These are phyloP conservation scores for Nesidiocoris tenuis DNA, from an alignment of 2,888 invertebrate species.

Conservation along the genomic window DNA sequence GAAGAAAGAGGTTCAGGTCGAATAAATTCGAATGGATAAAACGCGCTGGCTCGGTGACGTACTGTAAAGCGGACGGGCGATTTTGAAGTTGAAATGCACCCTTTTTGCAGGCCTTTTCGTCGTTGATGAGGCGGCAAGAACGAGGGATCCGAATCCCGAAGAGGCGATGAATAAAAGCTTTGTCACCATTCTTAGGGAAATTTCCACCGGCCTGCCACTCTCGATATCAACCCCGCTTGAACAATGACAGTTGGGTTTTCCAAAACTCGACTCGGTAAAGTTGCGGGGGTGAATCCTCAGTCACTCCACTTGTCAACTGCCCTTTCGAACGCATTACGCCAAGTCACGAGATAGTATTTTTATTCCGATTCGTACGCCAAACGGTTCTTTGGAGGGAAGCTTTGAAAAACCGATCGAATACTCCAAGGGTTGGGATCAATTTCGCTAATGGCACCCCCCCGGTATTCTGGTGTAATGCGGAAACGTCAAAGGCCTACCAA, in stretches of 20 bases:
- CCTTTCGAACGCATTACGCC: neutral
- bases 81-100: neutral
- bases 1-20: too few species aligned
- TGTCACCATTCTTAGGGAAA: neutral
- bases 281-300: neutral
- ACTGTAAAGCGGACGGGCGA: neutral
- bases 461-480: too few species aligned
- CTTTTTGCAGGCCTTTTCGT: neutral
- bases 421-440: too few species aligned
- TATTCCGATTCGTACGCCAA: too few species aligned
- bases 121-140: neutral
- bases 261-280: neutral
- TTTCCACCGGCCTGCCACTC: neutral
- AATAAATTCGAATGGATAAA: neutral
- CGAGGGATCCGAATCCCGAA: neutral
- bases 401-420: too few species aligned
- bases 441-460: too few species aligned
- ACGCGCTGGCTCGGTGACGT: neutral
- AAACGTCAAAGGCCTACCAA: too few species aligned
- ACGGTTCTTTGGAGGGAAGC: too few species aligned
- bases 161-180: neutral
- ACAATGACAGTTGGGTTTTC: neutral
- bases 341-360: neutral
- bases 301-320: neutral
- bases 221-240: neutral